Base-by-base conservation (phyloP, 2,888 invertebrate species). In the Monopis laevigella region DNA sequence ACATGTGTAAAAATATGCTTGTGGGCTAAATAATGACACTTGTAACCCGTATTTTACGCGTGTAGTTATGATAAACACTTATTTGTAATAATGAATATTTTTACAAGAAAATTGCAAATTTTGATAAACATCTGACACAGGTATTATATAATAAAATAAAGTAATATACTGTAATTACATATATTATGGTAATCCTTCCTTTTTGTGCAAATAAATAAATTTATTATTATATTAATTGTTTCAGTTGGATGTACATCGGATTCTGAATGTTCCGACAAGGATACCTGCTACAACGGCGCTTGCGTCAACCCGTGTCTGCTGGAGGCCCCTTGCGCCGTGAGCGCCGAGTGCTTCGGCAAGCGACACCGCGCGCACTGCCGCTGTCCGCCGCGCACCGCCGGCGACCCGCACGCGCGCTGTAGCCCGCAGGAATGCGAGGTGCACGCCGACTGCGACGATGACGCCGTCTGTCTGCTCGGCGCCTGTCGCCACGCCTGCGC, bases 201-300 rank as follows among this genome's bases (percentile, higher is more conserved):
- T 44, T 44, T 39, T 2, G 18, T 19, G 18, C 6, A 2, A 18
- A 21, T 35, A 26, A 34, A 38, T 21, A 7, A 5, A 21, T 21
- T 21, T 43, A 17, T 36, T 38, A 11, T 46, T 47, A 39, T 35
- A 18, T 32, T 44, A 38, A 48, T 42, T 49, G 48, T 49, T 42
- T 40, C 65, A 90, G 89, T 92, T 56, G 92, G 90, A 40, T 96
- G 96, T 62, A 86, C 89, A 59, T 86, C 88, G 14, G 92, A 95
- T 61, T 85, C 84, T 29, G 93, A 94, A 62, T 95, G 95, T 58
- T 72, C 85, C n/a, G 84, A 87, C 48, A 87, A 88, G 44, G 88
- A 91, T 54, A 89, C 89, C 46, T 95, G 95, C 59, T 87, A 90
- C 63, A 92, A 92, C 57, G 87, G 88, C 1, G 89, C 89, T 55